A percentile compares a stretch with the other conserved stretches of the same genome.
Evolutionary conservation across 2,113 vertebrate genomes (phyloP).

Genomic region (Sinocyclocheilus anshuiensis): DNA sequence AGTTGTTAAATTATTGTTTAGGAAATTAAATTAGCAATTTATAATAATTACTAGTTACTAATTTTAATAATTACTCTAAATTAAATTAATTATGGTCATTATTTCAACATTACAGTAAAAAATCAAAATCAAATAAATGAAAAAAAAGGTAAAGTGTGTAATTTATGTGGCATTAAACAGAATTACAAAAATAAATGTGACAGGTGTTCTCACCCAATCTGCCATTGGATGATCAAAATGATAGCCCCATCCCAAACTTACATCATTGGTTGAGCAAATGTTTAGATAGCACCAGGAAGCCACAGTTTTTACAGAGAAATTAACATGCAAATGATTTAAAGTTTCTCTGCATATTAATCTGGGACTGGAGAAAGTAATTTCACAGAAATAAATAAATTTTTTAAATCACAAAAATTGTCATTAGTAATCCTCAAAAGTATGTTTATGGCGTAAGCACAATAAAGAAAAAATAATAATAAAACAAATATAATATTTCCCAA

Average conservation of each 20-base stretch:
- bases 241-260: background rate
- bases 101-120: background rate
- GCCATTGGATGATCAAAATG: background rate
- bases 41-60: background rate
- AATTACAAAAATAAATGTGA: background rate
- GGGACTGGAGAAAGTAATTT: background rate
- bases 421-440: background rate
- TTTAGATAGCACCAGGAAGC: background rate
- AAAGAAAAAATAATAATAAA: background rate
- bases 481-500: background rate
- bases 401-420: background rate
- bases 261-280: conserved; percentile 5
- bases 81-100: background rate
- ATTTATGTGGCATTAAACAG: background rate
- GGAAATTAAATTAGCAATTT: background rate
- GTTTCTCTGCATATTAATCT: background rate
- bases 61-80: no score
- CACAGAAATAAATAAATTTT: background rate
- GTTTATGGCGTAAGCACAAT: background rate
- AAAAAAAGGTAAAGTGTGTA: background rate
- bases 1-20: background rate
- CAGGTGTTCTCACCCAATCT: background rate
- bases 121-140: background rate
- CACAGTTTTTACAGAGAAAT: conserved; percentile 7
- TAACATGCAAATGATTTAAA: background rate